Base-by-base conservation (phyloP, 2,797 vertebrate species). In the Heteromormyrus szaboi region DNA sequence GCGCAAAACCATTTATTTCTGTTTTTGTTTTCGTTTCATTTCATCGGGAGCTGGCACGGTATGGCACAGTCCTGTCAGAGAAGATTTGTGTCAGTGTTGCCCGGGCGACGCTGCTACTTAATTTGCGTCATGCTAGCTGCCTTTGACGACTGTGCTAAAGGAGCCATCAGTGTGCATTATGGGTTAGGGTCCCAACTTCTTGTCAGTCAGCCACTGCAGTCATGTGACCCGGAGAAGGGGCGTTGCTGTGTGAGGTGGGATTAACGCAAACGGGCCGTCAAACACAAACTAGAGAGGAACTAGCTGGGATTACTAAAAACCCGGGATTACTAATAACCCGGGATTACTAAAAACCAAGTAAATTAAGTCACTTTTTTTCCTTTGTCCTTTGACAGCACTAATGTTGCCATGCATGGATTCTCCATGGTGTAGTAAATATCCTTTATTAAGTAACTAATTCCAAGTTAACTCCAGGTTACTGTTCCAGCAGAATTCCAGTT, bases 51-150 rank as follows among this genome's bases (percentile, higher is more conserved):
- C 9, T 68, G 86, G 86, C 41, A 22, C 4, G 22, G n/a, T 41
- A n/a, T 48, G 54, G 54, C 86, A 87, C 86, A 87, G 54, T 46
- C 86, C 7, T 87, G 86, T 87, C 86, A 65, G 54, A 48, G 86
- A 87, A 62, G 86, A 62, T 87, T 68, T 65, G 86, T 87, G 54
- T 87, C 86, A 87, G 41, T 17, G 86, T 87, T 87, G 29, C 86
- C 86, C 14, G 19, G 86, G 41, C 56, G 44, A 87, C 86, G 50
- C 12, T 44, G 56, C n/a, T 3, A 65, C 86, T 87, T 65, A 37
- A 65, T 46, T 87, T 65, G 86, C 56, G 86, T 87, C 86, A 87
- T 37, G 41, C 12, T 65, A 87, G 46, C 54, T 87, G 86, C 37
- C 54, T 48, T 65, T 65, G 86, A 87, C 41, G 86, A 48, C 33